Evolutionary conservation across 2,113 vertebrate species (phyloP).

Genomic region (Motacilla alba): DNA sequence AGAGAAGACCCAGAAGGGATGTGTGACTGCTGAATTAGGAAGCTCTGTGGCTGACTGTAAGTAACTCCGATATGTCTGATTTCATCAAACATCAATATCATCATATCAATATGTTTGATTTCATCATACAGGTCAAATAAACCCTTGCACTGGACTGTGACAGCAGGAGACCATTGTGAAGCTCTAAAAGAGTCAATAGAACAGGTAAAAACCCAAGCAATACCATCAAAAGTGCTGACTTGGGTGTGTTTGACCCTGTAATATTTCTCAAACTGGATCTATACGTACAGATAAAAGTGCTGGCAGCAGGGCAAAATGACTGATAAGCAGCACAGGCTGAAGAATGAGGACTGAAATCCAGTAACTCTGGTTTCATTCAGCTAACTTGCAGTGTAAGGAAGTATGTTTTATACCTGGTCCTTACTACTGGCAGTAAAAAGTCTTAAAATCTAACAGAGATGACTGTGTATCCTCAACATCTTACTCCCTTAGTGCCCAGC

Average conservation of each 20-base stretch:
- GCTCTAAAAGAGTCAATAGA: background rate
- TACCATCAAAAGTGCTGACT: background rate
- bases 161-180: background rate
- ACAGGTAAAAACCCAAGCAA: background rate
- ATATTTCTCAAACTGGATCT: background rate
- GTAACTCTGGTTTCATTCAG: background rate
- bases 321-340: background rate
- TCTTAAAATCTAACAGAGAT: background rate
- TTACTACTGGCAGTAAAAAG: background rate
- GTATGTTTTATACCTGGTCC: background rate
- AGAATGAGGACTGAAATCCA: background rate
- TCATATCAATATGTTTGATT: background rate
- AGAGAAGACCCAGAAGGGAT: background rate
- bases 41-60: background rate
- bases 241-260: background rate
- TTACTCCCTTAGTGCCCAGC: background rate
- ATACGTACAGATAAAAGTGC: background rate
- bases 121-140: background rate
- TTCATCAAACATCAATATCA: background rate
- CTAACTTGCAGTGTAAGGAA: background rate
- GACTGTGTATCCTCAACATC: background rate
- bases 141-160: background rate
- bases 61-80: background rate
- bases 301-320: background rate
- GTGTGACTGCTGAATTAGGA: conserved; percentile 1